Evolutionary conservation across 37 sponge, comb jelly and placozoan genomes (phyloP).

Genomic region (Spongilla lacustris): DNA sequence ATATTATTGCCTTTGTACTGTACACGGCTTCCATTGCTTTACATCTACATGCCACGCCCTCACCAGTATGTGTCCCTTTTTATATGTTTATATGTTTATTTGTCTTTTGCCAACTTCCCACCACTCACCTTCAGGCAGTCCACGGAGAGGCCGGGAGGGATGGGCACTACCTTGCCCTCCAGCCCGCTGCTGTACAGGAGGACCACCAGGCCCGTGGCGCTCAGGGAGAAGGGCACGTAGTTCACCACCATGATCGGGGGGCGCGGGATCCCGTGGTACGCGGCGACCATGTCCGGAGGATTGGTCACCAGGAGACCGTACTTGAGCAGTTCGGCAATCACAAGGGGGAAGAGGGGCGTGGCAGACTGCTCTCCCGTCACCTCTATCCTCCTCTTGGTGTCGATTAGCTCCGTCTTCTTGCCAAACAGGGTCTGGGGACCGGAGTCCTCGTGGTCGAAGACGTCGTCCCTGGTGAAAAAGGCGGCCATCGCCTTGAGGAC

Average conservation of each 20-base stretch:
- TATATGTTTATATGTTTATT: no score
- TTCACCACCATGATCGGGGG: constrained; percentile 43
- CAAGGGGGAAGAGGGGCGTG: constrained; percentile 17
- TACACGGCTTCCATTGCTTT: no score
- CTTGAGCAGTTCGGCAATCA: constrained; percentile 40
- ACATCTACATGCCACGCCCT: no score
- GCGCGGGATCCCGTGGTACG: neutral
- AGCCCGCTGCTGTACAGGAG: constrained; percentile 42
- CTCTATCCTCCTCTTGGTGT: neutral
- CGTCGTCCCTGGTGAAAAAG: constrained; percentile 31
- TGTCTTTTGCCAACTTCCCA: neutral
- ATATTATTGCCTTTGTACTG: no score
- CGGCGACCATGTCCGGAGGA: constrained; percentile 6
- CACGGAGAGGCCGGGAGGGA: neutral
- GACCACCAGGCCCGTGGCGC: constrained; percentile 33
- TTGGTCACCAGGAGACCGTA: constrained; percentile 16
- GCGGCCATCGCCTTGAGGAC: constrained; percentile 27
- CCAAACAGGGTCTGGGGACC: neutral
- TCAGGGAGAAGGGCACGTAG: constrained; percentile 42
- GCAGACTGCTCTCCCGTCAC: neutral
- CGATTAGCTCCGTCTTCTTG: constrained; percentile 7
- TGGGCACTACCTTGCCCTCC: neutral
- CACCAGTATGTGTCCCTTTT: no score
- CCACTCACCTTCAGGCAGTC: constrained; percentile 41
- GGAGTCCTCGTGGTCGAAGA: neutral